These are phyloP conservation scores for Xanthorhoe spadicearia DNA, from an alignment of 2,888 invertebrate genomes.

Conservation along the genomic window DNA sequence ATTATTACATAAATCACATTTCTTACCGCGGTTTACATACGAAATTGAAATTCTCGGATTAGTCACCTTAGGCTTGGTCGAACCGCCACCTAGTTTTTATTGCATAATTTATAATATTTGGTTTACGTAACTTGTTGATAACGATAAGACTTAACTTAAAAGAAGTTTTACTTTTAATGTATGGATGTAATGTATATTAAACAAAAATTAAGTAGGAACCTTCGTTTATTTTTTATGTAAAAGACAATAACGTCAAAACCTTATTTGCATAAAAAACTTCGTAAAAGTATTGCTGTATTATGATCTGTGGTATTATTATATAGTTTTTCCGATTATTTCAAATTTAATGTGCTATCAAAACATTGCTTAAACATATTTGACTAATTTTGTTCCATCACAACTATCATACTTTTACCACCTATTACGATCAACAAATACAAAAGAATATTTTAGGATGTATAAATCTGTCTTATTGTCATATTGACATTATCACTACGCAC, in stretches of 20 bases:
- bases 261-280: too few relatives aligned
- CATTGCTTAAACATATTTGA: constrained; percentile 1
- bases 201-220: too few relatives aligned
- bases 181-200: too few relatives aligned
- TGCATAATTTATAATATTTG: neutral
- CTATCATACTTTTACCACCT: constrained; percentile 43
- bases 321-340: neutral
- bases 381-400: constrained; percentile 16
- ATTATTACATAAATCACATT: constrained; percentile 39
- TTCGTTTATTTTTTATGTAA: too few relatives aligned
- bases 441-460: constrained; percentile 52
- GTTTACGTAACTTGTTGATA: neutral
- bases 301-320: too few relatives aligned
- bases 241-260: too few relatives aligned
- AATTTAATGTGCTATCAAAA: neutral
- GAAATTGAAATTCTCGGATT: constrained; percentile 15
- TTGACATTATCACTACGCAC: constrained; percentile 78
- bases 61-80: constrained; percentile 8
- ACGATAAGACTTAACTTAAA: neutral
- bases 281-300: too few relatives aligned
- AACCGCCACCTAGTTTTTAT: constrained; percentile 2
- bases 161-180: neutral
- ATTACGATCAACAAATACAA: constrained; percentile 48
- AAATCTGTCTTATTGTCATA: constrained; percentile 67
- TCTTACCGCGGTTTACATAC: constrained; percentile 20